Conservation (phyloP, 2,888 invertebrate species). For the Drosophila mimetica region DNA sequence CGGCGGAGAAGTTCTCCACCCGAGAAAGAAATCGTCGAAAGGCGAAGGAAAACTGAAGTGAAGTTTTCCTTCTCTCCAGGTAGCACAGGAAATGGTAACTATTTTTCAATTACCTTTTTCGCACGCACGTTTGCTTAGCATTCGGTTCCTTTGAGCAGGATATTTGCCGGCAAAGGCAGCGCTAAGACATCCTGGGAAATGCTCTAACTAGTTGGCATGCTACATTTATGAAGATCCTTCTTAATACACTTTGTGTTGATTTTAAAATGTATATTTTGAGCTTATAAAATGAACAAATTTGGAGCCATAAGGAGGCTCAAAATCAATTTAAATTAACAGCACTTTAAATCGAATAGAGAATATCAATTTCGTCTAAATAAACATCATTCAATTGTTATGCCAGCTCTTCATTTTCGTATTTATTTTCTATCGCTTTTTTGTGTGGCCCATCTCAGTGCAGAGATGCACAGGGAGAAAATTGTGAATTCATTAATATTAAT, state of each 20-base stretch:
- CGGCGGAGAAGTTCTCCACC: background rate
- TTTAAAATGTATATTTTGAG: background rate
- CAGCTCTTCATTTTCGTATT: slow-evolving; percentile 33
- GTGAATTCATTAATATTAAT: too few relatives aligned
- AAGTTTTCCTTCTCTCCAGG: slow-evolving; percentile 30
- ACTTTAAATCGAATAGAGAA: slow-evolving; percentile 17
- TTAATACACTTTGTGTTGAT: too few relatives aligned
- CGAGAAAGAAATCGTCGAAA: slow-evolving; percentile 22
- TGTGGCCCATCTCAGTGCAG: slow-evolving; percentile 50
- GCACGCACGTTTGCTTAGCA: slow-evolving; percentile 78
- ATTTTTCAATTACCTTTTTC: slow-evolving; percentile 78
- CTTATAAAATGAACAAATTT: background rate
- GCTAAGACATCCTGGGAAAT: background rate
- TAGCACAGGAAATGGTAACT: slow-evolving; percentile 63
- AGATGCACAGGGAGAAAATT: slow-evolving; percentile 39
- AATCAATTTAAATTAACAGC: slow-evolving; percentile 12
- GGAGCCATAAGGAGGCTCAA: background rate
- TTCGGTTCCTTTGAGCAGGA: slow-evolving; percentile 61
- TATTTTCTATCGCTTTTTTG: slow-evolving; percentile 29
- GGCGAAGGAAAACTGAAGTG: slow-evolving; percentile 37
- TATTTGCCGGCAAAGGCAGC: slow-evolving; percentile 30
- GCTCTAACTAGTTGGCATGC: slow-evolving; percentile 11
- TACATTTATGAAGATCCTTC: slow-evolving; percentile 4
- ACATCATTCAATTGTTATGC: slow-evolving; percentile 32
- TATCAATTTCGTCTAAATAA: slow-evolving; percentile 45